A percentile compares a stretch with the other conserved stretches of the same genome.
These are phyloP conservation scores for Morus bassanus DNA, from an alignment of 2,797 vertebrate genomes.

Conservation along the genomic window DNA sequence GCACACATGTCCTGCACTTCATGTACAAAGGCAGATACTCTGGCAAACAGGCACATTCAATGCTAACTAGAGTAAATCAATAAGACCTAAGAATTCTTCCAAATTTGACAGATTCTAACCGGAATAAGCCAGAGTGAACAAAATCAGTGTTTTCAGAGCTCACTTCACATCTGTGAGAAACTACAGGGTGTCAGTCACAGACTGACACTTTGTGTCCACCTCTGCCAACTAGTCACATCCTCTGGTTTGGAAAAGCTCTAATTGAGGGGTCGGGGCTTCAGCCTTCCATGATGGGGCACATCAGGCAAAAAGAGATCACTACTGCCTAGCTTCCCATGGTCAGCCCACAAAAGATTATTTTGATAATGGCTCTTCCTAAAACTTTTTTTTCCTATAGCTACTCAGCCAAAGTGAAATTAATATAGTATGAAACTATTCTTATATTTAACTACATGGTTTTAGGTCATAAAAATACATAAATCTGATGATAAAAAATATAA, in stretches of 20 bases:
- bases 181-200: constrained; percentile 35
- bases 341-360: not conserved
- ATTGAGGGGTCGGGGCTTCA: not conserved
- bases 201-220: not conserved
- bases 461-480: not conserved
- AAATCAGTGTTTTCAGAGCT: constrained; percentile 13
- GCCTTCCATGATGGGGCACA: not conserved
- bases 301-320: not conserved
- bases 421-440: not conserved
- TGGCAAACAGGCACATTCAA: not conserved
- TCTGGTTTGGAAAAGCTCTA: constrained; percentile 20
- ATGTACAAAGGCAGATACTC: not conserved
- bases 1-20: not conserved
- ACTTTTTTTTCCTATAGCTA: not conserved
- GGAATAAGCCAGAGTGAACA: not conserved
- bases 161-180: constrained; percentile 34
- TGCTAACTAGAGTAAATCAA: not conserved
- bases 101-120: not conserved
- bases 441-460: not conserved
- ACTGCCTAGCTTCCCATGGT: not conserved
- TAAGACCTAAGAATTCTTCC: not conserved
- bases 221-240: not conserved
- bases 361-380: not conserved
- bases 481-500: not conserved
- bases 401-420: not conserved